These are phyloP conservation scores for Terrapene triunguis DNA, from an alignment of 2,113 vertebrate species.

Conservation along the genomic window DNA sequence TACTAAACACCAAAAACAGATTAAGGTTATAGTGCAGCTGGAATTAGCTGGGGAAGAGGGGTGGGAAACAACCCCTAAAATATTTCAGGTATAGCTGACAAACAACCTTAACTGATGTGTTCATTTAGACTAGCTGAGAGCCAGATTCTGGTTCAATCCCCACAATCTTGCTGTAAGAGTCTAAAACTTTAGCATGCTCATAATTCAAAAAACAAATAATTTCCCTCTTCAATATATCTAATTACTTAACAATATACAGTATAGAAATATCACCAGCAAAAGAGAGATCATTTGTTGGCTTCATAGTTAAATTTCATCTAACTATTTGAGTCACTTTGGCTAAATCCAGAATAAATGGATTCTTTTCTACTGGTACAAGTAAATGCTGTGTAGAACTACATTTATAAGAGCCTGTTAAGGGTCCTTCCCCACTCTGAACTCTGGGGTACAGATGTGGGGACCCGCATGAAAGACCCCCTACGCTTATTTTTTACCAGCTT, in stretches of 20 bases:
- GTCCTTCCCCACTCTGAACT: too few species aligned
- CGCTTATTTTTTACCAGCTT: too few species aligned
- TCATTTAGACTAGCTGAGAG: neutral
- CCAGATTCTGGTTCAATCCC: neutral
- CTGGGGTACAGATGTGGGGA: too few species aligned
- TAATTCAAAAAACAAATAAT: slow-evolving; percentile 2
- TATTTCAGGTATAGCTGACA: neutral
- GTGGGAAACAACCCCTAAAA: neutral
- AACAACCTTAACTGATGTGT: neutral
- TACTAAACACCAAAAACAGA: neutral
- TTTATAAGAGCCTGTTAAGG: neutral
- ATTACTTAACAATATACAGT: neutral
- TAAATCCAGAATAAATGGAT: neutral
- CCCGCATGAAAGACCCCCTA: too few species aligned
- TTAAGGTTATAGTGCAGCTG: neutral
- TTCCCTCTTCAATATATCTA: slow-evolving; percentile 4
- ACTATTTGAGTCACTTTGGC: neutral
- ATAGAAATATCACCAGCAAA: neutral
- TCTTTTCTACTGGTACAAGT: neutral
- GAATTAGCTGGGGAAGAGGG: neutral
- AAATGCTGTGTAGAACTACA: neutral
- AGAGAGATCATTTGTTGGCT: slow-evolving; percentile 30
- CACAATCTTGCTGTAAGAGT: neutral
- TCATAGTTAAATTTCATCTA: neutral
- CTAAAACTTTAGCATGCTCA: neutral